Base-by-base conservation (phyloP, 2,888 invertebrate species). In the Adineta ricciae region DNA sequence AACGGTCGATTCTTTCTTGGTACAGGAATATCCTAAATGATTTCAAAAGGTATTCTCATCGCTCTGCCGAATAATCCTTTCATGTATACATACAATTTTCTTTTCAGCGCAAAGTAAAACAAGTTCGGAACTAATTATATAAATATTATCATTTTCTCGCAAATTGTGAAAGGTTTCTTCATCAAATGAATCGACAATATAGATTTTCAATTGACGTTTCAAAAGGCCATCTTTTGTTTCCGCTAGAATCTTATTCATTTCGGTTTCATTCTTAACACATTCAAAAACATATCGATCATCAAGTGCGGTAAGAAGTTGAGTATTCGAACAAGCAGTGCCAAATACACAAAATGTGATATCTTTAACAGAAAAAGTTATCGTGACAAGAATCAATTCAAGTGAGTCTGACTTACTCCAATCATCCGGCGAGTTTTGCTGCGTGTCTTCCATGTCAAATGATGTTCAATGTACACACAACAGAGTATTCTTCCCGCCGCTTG, bases 111-210 rank as follows among this genome's bases (percentile, higher is more conserved):
- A 64, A 5, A 64, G 5, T 27, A 27, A 64, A 64, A 64, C 56
- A 27, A 64, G 27, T 64, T 64, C 56, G n/a, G 56, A 64, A 64
- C 56, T 64, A 64, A 64, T 64, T n/a, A 64, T 64, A 64, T 64
- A 64, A 7, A 64, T 27, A 64, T 64, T 27, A 1, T 64, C 27
- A 64, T 64, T 27, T 9, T 27, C 27, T 64, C 24, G n/a, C 27
- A 64, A 64, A 27, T 9, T 27, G 27, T 64, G 27, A 64, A 27
- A n/a, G 7, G n/a, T 27, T 9, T 64, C 24, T 24, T 64, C 27
- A 27, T 64, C 56, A 64, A 64, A 64, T 27, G 56, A 64, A 64
- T 64, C 56, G 27, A 64, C 24, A 64, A 64, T 64, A 64, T 24
- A 64, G 27, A 64, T 64, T 27, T 24, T 7, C 24, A 64, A 27